These are phyloP conservation scores for Benthosema pterotum DNA, from an alignment of 2,797 vertebrate genomes.

Conservation along the genomic window DNA sequence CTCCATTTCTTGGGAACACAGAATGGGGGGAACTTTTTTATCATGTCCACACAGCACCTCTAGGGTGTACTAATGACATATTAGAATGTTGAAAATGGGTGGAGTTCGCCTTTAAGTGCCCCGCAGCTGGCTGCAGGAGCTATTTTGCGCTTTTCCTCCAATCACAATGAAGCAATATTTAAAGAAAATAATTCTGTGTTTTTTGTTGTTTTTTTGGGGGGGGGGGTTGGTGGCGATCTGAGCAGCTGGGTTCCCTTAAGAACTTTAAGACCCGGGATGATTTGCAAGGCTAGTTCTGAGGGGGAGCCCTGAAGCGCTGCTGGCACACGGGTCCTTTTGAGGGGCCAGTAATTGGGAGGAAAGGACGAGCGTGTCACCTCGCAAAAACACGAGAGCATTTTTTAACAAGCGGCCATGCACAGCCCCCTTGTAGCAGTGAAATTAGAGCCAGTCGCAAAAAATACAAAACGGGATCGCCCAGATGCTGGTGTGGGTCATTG, in stretches of 20 bases:
- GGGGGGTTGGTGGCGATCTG: conserved; percentile 46
- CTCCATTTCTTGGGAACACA: no score
- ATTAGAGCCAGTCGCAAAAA: conserved; percentile 67
- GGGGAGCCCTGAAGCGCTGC: conserved; percentile 61
- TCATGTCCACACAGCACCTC: no score
- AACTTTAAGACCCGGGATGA: conserved; percentile 74
- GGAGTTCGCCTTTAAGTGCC: no score
- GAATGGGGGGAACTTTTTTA: no score
- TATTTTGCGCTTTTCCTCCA: conserved; percentile 74
- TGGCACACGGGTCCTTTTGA: conserved; percentile 61
- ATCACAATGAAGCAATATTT: conserved; percentile 70
- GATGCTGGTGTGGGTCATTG: conserved; percentile 37
- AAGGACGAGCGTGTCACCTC: conserved; percentile 76
- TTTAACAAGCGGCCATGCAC: conserved; percentile 72
- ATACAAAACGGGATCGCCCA: conserved; percentile 49
- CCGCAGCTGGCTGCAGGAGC: conserved; percentile 75
- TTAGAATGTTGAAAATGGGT: no score
- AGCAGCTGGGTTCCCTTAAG: conserved; percentile 78
- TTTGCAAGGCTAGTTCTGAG: conserved; percentile 77
- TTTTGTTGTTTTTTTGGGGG: conserved; percentile 19
- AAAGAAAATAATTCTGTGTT: conserved; percentile 61
- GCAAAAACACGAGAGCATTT: conserved; percentile 60
- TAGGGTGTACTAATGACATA: no score
- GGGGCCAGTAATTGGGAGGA: conserved; percentile 76
- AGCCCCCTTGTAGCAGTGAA: conserved; percentile 62